Percentiles rank a stretch among this genome's conserved stretches.
Evolutionary conservation across 2,888 invertebrate genomes (phyloP).

Genomic region (Leuctra nigra): DNA sequence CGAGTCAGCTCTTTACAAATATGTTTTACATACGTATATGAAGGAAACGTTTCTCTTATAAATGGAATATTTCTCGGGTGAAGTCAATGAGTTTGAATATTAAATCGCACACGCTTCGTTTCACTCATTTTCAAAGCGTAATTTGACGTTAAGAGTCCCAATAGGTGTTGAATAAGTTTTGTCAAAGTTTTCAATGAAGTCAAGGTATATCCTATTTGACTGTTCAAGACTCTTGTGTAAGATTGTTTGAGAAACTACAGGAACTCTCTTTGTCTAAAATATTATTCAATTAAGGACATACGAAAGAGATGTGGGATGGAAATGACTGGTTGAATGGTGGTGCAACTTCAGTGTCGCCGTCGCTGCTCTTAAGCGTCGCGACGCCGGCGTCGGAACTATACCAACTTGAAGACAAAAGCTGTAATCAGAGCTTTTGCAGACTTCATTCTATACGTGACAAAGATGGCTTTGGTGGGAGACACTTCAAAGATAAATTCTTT

Average conservation of each 20-base stretch:
- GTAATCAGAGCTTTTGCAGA: constrained; percentile 7
- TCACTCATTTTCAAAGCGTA: neutral
- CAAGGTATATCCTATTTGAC: too few species aligned
- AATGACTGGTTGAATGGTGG: neutral
- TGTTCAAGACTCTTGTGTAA: too few species aligned
- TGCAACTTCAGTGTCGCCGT: neutral
- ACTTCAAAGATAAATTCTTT: neutral
- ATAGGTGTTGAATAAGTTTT: neutral
- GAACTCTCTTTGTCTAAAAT: neutral
- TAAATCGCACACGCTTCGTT: neutral
- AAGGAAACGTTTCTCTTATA: neutral
- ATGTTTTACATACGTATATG: neutral
- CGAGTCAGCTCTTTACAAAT: neutral
- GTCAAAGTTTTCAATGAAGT: constrained; percentile 5
- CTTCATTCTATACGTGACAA: constrained; percentile 2
- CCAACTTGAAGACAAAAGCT: constrained; percentile 11
- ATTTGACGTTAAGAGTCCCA: neutral
- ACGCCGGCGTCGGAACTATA: neutral
- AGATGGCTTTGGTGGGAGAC: neutral
- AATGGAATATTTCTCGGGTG: too few species aligned
- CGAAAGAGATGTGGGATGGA: neutral
- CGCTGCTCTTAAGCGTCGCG: neutral
- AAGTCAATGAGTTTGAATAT: constrained; percentile 4
- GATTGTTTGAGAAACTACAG: too few species aligned
- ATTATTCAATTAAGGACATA: neutral